A percentile compares a stretch with the other conserved stretches of the same genome.
These are phyloP conservation scores for Xestia ashworthii DNA, from an alignment of 2,888 invertebrate species.

Conservation along the genomic window DNA sequence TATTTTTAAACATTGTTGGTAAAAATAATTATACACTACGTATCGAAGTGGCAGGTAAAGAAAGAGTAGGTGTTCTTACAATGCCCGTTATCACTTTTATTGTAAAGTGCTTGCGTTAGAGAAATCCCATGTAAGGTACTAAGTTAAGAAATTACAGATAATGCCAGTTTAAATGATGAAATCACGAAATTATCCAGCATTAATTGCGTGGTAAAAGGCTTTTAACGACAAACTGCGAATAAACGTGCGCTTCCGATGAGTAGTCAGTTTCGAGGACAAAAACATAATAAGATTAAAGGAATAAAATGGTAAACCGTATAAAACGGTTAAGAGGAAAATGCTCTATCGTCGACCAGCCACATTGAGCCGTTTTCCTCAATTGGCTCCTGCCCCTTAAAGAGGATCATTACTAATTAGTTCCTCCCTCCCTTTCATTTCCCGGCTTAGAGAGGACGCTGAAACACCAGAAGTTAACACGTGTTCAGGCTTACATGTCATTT, in stretches of 20 bases:
- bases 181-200: conserved; percentile 2
- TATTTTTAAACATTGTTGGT: neutral
- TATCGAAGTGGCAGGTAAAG: neutral
- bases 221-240: conserved; percentile 9
- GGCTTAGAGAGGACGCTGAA: conserved; percentile 19
- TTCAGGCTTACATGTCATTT: neutral
- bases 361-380: conserved; percentile 53
- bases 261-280: neutral
- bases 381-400: conserved; percentile 25
- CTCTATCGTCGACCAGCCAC: conserved; percentile 4
- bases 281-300: neutral
- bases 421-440: conserved; percentile 22
- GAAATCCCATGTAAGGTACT: neutral
- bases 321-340: neutral
- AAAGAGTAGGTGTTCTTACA: neutral
- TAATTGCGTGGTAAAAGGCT: conserved; percentile 9
- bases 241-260: neutral
- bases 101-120: no score
- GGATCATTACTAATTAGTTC: conserved; percentile 53
- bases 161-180: no score
- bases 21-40: neutral
- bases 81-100: neutral
- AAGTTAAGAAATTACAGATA: neutral
- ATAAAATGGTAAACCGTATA: conserved; percentile 2
- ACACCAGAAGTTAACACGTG: conserved; percentile 17